Evolutionary conservation across 30 jellyfish, hydroid and myxozoan species (phyloP), one percentile per base, ranked within the genome.

Genomic region (Hydractinia echinata): DNA sequence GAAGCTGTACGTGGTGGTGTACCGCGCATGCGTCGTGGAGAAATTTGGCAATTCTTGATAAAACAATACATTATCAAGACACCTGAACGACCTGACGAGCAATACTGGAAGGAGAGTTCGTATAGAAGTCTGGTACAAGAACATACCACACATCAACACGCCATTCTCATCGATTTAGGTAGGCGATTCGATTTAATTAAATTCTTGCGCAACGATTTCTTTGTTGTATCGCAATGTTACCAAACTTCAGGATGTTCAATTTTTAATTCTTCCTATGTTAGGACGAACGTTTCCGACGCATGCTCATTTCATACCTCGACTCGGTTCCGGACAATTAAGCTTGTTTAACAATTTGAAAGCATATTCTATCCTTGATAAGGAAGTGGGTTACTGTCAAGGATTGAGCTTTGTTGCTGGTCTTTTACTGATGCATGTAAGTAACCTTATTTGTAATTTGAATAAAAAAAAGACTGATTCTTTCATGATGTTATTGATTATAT

Each of bases 361-460:
- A 30, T 94, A 84, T 61, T 94, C 99, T 4, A 64, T 84, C 9
- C 89, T 94, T 11, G 99, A 94, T 66, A 88, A 82, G 44, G 99
- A 94, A 85, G 99, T 94, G 30, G 99, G 99, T 15, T 94, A 94
- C 79, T 94, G 99, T 68, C 99, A 94, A 82, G 99, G 99, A 54
- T 89, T 94, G 67, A 94, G 99, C 78, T 94, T 94, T 66, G 99
- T 94, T 5, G 99, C 99, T 52, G 99, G 99, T 10, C 54, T 94
- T 76, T 71, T 94, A 6, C 89, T 94, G 10, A 94, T 94, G 97
- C 99, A 94, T 77, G 99, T 94, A 78, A 82, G 99, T 84, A 19
- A 16, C 69, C 49, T 4, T 19, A 4, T 21, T 64, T 30, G 76
- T 53, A 21, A 52, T 55, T 30, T 48, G 8, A 9, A 10, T 6